Conservation (phyloP, 2,888 invertebrate genomes). For the Furcula furcula region DNA sequence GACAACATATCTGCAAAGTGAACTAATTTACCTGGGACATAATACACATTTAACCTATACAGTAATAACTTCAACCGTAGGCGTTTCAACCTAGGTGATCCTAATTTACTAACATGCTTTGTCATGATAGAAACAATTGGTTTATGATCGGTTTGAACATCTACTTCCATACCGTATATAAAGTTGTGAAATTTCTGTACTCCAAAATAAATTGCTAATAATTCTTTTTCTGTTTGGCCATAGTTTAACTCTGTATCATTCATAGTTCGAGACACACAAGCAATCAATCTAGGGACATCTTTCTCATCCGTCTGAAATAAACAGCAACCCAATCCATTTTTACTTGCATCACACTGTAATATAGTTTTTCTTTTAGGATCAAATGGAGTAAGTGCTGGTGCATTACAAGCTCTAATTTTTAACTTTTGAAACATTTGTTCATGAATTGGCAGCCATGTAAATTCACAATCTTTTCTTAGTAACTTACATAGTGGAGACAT, state of each 20-base stretch:
- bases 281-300: background rate
- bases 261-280: background rate
- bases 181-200: background rate
- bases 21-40: conserved; percentile 1
- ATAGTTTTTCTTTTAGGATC: background rate
- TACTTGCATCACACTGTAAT: background rate
- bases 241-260: background rate
- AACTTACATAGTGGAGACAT: background rate
- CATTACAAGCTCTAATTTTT: background rate
- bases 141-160: conserved; percentile 4
- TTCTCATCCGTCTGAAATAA: background rate
- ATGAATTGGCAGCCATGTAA: background rate
- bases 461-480: background rate
- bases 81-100: conserved; percentile 4
- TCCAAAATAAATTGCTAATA: background rate
- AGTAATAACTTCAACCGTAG: conserved; percentile 5
- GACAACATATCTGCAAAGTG: conserved; percentile 10
- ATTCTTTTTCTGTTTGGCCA: background rate
- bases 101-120: conserved; percentile 4
- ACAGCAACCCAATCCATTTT: conserved; percentile 1
- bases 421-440: background rate
- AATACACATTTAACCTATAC: background rate
- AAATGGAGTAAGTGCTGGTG: background rate
- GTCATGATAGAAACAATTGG: conserved; percentile 3
- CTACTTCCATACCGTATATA: background rate